Evolutionary conservation across 2,113 vertebrate species (phyloP).

Genomic region (Corydoras sp.): DNA sequence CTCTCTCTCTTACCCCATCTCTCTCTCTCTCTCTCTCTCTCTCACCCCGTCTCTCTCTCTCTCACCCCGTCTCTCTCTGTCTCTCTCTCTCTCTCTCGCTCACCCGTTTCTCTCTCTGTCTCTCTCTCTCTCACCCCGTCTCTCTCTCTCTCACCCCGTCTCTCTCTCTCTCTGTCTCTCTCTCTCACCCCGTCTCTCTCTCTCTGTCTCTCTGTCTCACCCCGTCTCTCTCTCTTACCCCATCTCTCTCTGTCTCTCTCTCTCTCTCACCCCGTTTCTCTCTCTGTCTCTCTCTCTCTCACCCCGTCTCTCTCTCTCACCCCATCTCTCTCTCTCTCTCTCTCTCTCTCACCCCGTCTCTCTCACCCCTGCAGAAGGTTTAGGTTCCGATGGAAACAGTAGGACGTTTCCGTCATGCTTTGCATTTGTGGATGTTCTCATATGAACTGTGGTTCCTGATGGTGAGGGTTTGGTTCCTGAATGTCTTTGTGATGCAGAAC

Average conservation of each 20-base stretch:
- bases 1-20: too few species aligned
- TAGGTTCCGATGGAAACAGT: conserved; percentile 47
- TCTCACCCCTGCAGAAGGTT: conserved; percentile 53
- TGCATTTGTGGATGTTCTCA: conserved; percentile 63
- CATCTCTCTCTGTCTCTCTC: too few species aligned
- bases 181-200: conserved; percentile 24
- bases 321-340: conserved; percentile 29
- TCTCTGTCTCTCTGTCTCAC: too few species aligned
- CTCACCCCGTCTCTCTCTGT: background rate
- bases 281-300: too few species aligned
- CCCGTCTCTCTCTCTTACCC: too few species aligned
- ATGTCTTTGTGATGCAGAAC: conserved; percentile 9
- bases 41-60: too few species aligned
- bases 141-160: background rate
- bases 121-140: too few species aligned
- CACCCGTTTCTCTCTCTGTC: too few species aligned
- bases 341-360: conserved; percentile 23
- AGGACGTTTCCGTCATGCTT: conserved; percentile 62
- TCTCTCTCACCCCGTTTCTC: too few species aligned
- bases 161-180: background rate
- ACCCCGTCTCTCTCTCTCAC: too few species aligned
- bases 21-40: too few species aligned
- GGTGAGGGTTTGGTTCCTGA: conserved; percentile 39
- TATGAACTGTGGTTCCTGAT: conserved; percentile 49
- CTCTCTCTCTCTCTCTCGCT: too few species aligned